Evolutionary conservation across 2,113 vertebrate species (phyloP).

Genomic region (Sula dactylatra): DNA sequence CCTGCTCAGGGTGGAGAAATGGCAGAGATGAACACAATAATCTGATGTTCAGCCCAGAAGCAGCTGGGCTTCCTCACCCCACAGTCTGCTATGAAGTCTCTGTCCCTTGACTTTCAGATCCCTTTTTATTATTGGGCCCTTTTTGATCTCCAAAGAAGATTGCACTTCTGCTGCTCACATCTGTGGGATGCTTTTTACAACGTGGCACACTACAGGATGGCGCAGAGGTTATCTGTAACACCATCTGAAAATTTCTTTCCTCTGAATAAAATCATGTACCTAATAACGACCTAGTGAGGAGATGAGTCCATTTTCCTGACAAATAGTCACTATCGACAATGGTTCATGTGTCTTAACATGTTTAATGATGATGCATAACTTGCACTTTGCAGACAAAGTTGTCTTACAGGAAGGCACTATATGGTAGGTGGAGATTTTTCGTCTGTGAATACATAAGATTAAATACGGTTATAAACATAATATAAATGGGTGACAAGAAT

Average conservation of each 20-base stretch:
- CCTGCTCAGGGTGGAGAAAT: not conserved
- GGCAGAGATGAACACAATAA: not conserved
- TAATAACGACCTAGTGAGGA: not conserved
- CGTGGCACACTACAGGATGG: not conserved
- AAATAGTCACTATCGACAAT: not conserved
- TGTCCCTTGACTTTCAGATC: not conserved
- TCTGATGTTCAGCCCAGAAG: not conserved
- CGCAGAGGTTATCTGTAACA: not conserved
- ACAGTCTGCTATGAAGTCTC: not conserved
- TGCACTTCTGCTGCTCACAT: not conserved
- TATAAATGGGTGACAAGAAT: not conserved
- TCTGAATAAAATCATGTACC: not conserved
- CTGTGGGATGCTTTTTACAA: not conserved
- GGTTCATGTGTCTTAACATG: fast-evolving
- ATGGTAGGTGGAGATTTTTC: not conserved
- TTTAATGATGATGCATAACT: not conserved
- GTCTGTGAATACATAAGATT: not conserved
- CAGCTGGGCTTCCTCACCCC: not conserved
- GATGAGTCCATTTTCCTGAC: not conserved
- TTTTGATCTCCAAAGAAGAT: not conserved
- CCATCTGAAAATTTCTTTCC: not conserved
- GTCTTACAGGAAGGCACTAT: not conserved
- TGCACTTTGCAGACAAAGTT: not conserved
- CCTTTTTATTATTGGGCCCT: not conserved
- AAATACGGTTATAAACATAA: not conserved